These are phyloP conservation scores for Heliconius erato DNA, from an alignment of 2,888 invertebrate genomes.

Conservation along the genomic window DNA sequence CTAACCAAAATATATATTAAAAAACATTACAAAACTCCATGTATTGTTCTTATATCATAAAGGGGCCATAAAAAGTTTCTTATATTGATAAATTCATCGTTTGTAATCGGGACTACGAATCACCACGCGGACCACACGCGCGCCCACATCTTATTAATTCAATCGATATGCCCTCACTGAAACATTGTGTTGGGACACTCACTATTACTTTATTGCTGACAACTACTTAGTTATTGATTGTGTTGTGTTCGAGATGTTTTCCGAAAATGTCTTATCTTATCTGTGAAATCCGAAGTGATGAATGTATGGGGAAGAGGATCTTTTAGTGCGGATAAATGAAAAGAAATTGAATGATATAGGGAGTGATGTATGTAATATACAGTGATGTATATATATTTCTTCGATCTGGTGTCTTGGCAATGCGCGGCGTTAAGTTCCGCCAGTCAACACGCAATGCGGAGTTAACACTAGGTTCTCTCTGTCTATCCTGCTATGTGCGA, in stretches of 20 bases:
- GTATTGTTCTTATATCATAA: constrained; percentile 80
- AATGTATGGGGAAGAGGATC: too few species aligned
- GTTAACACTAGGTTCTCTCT: too few species aligned
- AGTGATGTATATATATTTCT: too few species aligned
- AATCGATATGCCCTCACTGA: constrained; percentile 79
- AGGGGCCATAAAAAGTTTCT: constrained; percentile 68
- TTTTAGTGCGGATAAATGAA: neutral
- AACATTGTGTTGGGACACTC: constrained; percentile 76
- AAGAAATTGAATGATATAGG: neutral
- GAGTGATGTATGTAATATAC: neutral
- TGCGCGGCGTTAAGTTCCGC: too few species aligned
- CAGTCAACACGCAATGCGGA: too few species aligned
- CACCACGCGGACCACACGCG: constrained; percentile 80
- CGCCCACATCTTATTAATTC: constrained; percentile 84
- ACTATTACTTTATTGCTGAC: constrained; percentile 71
- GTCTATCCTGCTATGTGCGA: too few species aligned
- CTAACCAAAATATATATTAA: constrained; percentile 61
- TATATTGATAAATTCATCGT: constrained; percentile 71
- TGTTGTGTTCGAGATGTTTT: constrained; percentile 41
- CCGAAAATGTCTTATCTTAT: neutral
- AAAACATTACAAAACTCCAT: constrained; percentile 64
- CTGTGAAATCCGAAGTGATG: too few species aligned
- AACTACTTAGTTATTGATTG: constrained; percentile 59
- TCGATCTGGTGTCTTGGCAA: too few species aligned
- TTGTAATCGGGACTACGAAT: constrained; percentile 71